Percentiles rank a stretch among this genome's conserved stretches.
phyloP scores from a whole-genome alignment of 92 coral and sea anemone species.

The Palythoa grandiflora region DNA sequence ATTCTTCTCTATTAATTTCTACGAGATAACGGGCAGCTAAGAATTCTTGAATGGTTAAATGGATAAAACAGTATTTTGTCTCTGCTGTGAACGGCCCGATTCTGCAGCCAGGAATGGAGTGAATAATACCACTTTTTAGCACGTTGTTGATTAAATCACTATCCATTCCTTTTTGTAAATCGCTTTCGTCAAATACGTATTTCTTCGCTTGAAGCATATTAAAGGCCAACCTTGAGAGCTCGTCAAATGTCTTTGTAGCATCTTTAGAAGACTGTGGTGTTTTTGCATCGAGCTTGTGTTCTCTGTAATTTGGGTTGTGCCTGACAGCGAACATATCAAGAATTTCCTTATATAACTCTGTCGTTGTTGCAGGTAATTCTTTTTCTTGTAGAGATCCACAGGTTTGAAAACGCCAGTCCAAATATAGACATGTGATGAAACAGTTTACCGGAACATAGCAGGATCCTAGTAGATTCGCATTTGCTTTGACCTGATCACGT shows the following conservation, averaged over 20 bases:
- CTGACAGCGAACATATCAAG: not conserved
- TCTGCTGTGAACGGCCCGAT: not conserved
- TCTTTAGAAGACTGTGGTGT: not conserved
- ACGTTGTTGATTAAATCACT: too few relatives aligned
- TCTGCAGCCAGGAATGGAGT: not conserved
- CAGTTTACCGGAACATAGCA: too few relatives aligned
- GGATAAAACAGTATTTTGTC: not conserved
- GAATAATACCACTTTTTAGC: too few relatives aligned
- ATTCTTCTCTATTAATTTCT: not conserved
- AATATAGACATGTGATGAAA: too few relatives aligned
- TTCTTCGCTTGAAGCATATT: not conserved
- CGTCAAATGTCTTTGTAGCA: not conserved
- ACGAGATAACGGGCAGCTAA: not conserved
- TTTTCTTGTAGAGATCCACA: not conserved
- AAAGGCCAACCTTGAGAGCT: not conserved
- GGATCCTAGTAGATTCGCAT: too few relatives aligned
- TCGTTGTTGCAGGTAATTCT: not conserved
- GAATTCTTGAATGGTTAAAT: not conserved
- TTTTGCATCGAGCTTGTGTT: not conserved
- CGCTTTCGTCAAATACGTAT: too few relatives aligned
- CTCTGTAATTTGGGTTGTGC: slow-evolving; percentile 1
- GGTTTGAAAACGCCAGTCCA: too few relatives aligned
- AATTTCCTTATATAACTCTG: slow-evolving; percentile 16
- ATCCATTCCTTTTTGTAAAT: too few relatives aligned
- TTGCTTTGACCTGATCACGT: too few relatives aligned